phyloP scores from a whole-genome alignment of 2,888 invertebrate genomes.

The Oligia latruncula region DNA sequence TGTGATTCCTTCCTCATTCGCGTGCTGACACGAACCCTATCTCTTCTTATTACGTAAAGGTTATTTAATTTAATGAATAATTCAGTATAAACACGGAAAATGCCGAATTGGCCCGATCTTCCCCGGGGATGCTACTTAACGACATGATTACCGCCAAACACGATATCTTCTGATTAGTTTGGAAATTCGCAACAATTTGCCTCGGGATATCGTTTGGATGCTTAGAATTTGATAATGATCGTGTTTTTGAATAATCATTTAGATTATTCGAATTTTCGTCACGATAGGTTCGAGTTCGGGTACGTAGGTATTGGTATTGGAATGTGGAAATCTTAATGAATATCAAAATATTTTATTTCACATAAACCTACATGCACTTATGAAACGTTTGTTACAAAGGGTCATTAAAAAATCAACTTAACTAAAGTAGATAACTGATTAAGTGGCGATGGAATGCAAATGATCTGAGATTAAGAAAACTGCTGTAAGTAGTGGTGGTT shows the following conservation, averaged over 20 bases:
- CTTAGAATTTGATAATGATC: slow-evolving; percentile 62
- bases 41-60: slow-evolving; percentile 63
- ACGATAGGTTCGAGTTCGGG: slow-evolving; percentile 23
- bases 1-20: slow-evolving; percentile 59
- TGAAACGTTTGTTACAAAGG: too few species aligned
- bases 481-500: too few species aligned
- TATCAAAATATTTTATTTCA: neutral
- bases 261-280: slow-evolving; percentile 41
- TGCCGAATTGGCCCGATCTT: slow-evolving; percentile 48
- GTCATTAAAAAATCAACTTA: too few species aligned
- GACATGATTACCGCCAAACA: slow-evolving; percentile 63
- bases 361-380: too few species aligned
- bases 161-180: slow-evolving; percentile 56
- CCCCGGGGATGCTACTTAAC: slow-evolving; percentile 56
- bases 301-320: slow-evolving; percentile 17
- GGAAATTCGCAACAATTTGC: slow-evolving; percentile 55
- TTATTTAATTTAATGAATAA: slow-evolving; percentile 59
- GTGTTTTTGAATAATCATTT: slow-evolving; percentile 48
- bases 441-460: too few species aligned
- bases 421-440: too few species aligned
- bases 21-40: slow-evolving; percentile 60
- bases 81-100: slow-evolving; percentile 67
- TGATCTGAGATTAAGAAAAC: too few species aligned
- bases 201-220: slow-evolving; percentile 43
- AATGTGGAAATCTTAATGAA: slow-evolving; percentile 15